These are phyloP conservation scores for Bubalus kerabau DNA, from an alignment of 2,113 vertebrate genomes.

Conservation along the genomic window DNA sequence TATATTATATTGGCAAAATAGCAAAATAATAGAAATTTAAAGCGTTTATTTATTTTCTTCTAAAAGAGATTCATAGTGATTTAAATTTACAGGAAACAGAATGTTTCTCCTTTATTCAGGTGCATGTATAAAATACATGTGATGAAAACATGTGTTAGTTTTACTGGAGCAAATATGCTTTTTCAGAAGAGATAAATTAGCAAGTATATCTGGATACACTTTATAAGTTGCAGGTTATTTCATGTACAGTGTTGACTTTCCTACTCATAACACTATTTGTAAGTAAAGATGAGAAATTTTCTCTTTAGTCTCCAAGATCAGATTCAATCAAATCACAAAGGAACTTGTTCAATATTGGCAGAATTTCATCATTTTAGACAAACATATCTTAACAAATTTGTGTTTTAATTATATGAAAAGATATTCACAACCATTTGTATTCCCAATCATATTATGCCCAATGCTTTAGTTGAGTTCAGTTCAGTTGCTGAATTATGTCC, in stretches of 20 bases:
- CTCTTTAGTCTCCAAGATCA: neutral
- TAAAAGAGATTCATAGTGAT: neutral
- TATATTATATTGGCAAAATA: neutral
- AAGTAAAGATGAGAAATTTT: neutral
- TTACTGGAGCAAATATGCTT: neutral
- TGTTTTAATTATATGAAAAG: neutral
- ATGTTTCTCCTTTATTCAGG: neutral
- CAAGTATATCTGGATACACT: neutral
- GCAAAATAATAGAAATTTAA: neutral
- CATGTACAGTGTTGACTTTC: neutral
- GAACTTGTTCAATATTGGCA: neutral
- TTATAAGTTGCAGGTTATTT: neutral
- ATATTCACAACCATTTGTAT: neutral
- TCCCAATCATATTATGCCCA: neutral
- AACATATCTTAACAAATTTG: neutral
- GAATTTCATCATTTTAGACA: neutral
- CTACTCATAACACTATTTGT: neutral
- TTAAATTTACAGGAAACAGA: neutral
- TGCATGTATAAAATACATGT: neutral
- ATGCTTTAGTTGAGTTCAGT: neutral
- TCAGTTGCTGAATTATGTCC: neutral
- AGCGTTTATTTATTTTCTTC: neutral
- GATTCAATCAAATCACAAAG: neutral
- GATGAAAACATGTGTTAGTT: neutral
- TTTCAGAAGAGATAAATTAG: neutral